phyloP scores from a whole-genome alignment of 2,113 vertebrate species.

The Suricata suricatta region DNA sequence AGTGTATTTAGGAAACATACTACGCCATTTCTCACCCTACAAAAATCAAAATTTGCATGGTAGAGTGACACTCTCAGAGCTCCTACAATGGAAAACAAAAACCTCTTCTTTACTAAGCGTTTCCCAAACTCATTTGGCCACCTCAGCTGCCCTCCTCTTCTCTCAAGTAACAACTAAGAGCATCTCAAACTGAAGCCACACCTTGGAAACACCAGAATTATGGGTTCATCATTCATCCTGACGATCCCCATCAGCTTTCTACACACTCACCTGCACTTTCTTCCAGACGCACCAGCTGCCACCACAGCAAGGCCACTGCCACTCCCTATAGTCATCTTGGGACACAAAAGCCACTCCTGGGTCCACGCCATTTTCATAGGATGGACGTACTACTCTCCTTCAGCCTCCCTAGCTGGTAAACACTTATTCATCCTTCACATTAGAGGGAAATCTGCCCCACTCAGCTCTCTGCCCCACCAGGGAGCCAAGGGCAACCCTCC shows the following conservation, averaged over 20 bases:
- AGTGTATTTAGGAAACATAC: background rate
- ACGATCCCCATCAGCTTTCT: background rate
- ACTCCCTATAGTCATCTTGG: too few relatives aligned
- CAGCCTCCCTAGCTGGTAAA: background rate
- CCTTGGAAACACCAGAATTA: background rate
- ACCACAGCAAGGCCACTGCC: background rate
- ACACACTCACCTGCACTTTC: fast-evolving
- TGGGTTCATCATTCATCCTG: too few relatives aligned
- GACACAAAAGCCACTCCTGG: fast-evolving
- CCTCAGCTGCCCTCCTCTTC: background rate
- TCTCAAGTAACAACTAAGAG: background rate
- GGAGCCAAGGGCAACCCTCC: background rate
- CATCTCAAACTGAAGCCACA: background rate
- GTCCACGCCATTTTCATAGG: background rate
- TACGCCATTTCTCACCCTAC: background rate
- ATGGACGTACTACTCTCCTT: background rate
- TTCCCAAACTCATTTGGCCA: background rate
- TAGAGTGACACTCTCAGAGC: background rate
- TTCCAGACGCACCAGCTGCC: background rate
- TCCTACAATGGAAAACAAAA: background rate
- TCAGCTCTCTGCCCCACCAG: background rate
- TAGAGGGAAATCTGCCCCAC: background rate
- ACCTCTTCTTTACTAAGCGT: background rate
- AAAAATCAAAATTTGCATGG: background rate
- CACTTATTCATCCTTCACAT: background rate